A percentile compares a stretch with the other conserved stretches of the same genome.
These are phyloP conservation scores for Pelobates fuscus DNA, from an alignment of 2,113 vertebrate genomes.

Conservation along the genomic window DNA sequence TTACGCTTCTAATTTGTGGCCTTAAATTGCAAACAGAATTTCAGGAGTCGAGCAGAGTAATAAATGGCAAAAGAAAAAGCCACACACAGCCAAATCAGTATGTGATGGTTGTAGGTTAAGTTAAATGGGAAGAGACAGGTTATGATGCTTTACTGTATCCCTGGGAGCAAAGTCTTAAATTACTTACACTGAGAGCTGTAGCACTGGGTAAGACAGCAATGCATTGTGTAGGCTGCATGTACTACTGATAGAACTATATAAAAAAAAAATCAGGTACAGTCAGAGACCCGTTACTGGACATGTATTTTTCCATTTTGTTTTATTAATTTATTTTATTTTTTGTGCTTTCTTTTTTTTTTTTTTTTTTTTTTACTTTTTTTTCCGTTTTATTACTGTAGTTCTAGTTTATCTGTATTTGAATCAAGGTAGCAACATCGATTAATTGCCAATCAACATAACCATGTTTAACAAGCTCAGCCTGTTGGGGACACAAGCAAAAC, in stretches of 20 bases:
- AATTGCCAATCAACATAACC: background rate
- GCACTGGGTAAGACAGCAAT: slow-evolving; percentile 72
- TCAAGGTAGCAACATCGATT: slow-evolving; percentile 47
- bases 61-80: slow-evolving; percentile 86
- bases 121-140: slow-evolving; percentile 87
- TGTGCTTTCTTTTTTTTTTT: slow-evolving; percentile 27
- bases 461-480: background rate
- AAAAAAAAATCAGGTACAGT: slow-evolving; percentile 69
- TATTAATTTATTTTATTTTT: too few species aligned
- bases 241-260: slow-evolving; percentile 74
- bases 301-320: slow-evolving; percentile 31
- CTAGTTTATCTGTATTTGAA: slow-evolving; percentile 77
- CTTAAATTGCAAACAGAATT: slow-evolving; percentile 99
- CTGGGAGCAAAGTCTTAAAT: slow-evolving; percentile 85
- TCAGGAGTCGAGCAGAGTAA: slow-evolving; percentile 91
- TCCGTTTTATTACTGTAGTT: slow-evolving; percentile 64
- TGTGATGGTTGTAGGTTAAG: slow-evolving; percentile 87
- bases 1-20: slow-evolving; percentile 98
- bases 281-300: slow-evolving; percentile 76
- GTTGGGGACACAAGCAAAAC: background rate
- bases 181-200: slow-evolving; percentile 81
- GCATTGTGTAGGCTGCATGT: slow-evolving; percentile 76
- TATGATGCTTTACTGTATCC: slow-evolving; percentile 88
- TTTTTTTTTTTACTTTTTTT: slow-evolving; percentile 3
- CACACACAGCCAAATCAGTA: slow-evolving; percentile 84